Base-by-base conservation (phyloP, 2,797 vertebrate species). In the Acipenser transmontanus region DNA sequence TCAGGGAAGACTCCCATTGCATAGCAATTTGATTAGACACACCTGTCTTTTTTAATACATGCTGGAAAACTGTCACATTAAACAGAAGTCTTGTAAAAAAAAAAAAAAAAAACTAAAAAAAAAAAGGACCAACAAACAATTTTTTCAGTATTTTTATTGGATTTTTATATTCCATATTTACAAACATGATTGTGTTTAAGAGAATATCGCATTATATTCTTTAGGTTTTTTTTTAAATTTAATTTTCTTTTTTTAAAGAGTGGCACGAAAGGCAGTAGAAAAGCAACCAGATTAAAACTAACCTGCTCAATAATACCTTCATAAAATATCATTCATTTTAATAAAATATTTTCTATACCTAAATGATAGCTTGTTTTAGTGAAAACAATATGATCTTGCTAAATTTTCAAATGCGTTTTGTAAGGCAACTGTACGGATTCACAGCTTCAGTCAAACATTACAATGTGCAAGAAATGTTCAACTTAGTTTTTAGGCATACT, bases 341-440 rank as follows among this genome's bases (percentile, higher is more conserved):
- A 48, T 59, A 3, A 34, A 49, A 73, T 54, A 47, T 81, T 71
- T 74, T 64, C 68, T 68, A 68, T 68, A 69, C 50, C 75, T 57
- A 81, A 81, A 84, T 82, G 81, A 34, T 34, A 34, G 34, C 34
- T 34, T 34, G 34, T 3, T 34, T 34, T 34, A 34, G 60, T 76
- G 71, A 63, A 49, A 74, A 69, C 68, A 72, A 71, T 80, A 77
- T 66, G 59, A 68, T 75, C 73, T 57, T 70, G 70, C 52, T 73
- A 71, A 79, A 34, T 34, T 34, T 52, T 49, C 80, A 76, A 82
- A 78, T 84, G 71, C 73, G 71, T 66, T 70, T 68, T 74, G 75
- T 76, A 87, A 85, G 84, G 85, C 86, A 78, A 77, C 73, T 56
- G 73, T 76, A 73, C 65, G 73, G 75, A 77, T 85, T 87, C 84